Evolutionary conservation across 2,797 vertebrate species (phyloP).

Genomic region (Mus caroli): DNA sequence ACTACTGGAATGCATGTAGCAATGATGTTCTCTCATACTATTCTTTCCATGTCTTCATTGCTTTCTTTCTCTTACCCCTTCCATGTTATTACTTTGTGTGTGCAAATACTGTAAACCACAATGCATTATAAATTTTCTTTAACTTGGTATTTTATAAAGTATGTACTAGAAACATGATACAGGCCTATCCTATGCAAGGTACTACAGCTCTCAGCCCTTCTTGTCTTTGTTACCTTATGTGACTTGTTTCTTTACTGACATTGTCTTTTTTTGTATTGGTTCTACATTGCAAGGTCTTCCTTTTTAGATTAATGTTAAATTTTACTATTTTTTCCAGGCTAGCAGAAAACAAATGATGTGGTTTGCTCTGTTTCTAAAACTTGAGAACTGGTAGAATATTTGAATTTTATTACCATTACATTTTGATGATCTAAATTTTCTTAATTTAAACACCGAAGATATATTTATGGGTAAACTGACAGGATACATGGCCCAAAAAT

Average conservation of each 20-base stretch:
- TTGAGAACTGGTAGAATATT: not conserved
- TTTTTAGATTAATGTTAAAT: not conserved
- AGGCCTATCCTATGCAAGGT: not conserved
- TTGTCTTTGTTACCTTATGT: not conserved
- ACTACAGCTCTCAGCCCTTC: not conserved
- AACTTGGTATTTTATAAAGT: not conserved
- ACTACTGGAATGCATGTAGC: too few relatives aligned
- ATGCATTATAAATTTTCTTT: not conserved
- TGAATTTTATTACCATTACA: not conserved
- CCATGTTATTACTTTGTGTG: not conserved
- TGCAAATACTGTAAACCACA: not conserved
- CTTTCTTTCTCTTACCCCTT: not conserved
- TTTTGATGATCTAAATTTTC: not conserved
- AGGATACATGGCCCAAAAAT: not conserved
- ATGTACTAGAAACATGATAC: not conserved
- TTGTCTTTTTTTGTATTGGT: not conserved
- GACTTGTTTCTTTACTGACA: not conserved
- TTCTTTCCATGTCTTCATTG: not conserved
- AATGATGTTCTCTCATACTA: accelerated
- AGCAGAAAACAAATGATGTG: not conserved
- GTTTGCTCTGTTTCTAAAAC: not conserved
- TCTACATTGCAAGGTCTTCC: not conserved
- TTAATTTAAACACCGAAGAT: not conserved
- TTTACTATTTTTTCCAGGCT: not conserved
- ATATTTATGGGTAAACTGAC: not conserved